Percentiles rank a stretch among this genome's conserved stretches.
Conservation (phyloP, 2,113 vertebrate genomes). For the Bos indicus region DNA sequence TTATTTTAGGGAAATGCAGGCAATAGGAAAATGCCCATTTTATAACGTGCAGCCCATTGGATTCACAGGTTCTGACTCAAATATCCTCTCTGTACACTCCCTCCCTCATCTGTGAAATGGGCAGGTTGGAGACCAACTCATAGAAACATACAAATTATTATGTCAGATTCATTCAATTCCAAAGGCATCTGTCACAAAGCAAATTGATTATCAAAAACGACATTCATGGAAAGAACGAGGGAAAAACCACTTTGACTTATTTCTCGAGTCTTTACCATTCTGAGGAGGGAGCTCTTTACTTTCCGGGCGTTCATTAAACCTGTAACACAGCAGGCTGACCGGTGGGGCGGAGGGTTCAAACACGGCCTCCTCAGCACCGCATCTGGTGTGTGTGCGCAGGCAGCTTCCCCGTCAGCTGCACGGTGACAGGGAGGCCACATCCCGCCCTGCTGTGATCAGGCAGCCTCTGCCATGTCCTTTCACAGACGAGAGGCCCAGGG, state of each 20-base stretch:
- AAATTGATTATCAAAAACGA: background rate
- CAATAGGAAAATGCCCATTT: background rate
- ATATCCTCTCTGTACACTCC: accelerated
- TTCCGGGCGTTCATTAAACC: background rate
- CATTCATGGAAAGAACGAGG: accelerated
- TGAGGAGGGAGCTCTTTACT: background rate
- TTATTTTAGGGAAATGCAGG: background rate
- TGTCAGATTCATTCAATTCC: accelerated
- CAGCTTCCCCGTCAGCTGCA: background rate
- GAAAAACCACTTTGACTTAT: background rate
- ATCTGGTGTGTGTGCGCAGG: background rate
- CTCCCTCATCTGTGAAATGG: background rate
- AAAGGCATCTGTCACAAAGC: background rate
- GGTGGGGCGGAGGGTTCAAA: background rate
- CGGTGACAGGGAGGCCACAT: accelerated
- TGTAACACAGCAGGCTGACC: background rate
- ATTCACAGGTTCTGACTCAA: background rate
- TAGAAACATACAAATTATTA: accelerated
- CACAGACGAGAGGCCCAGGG: background rate
- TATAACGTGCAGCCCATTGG: accelerated
- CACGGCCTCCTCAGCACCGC: accelerated
- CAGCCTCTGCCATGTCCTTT: background rate
- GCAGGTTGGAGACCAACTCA: accelerated
- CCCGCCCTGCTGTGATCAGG: background rate
- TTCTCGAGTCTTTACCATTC: background rate